Evolutionary conservation across 2,797 vertebrate genomes (phyloP).

Genomic region (Poliocrania exsul): DNA sequence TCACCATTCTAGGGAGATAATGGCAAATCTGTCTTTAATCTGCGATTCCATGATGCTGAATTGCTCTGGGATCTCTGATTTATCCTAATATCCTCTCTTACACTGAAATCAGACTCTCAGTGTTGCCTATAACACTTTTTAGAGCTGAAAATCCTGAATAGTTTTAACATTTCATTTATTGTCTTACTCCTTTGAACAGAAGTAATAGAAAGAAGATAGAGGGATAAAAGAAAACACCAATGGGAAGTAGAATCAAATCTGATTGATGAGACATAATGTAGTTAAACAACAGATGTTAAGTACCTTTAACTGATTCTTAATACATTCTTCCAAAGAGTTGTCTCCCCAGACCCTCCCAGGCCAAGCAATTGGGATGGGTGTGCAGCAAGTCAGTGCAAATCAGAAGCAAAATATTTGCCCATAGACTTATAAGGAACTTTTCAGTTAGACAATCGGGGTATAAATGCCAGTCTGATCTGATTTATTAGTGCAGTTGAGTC

Average conservation of each 20-base stretch:
- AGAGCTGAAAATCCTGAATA: not conserved
- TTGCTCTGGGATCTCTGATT: not conserved
- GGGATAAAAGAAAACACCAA: conserved; percentile 37
- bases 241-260: conserved; percentile 32
- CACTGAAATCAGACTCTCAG: conserved; percentile 8
- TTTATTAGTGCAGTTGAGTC: conserved; percentile 49
- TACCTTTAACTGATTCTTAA: conserved; percentile 51
- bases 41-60: not conserved
- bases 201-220: conserved; percentile 24
- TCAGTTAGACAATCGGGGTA: not conserved
- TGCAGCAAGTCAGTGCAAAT: not conserved
- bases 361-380: rapidly evolving
- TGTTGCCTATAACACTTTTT: not conserved
- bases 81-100: not conserved
- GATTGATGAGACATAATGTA: conserved; percentile 47
- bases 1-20: not conserved
- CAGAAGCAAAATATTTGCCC: not conserved
- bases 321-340: not conserved
- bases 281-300: conserved; percentile 67
- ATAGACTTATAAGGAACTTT: not conserved
- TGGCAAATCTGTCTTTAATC: not conserved
- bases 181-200: conserved; percentile 29
- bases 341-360: not conserved
- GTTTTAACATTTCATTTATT: conserved; percentile 35
- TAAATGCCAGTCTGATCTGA: conserved; percentile 4